phyloP scores from a whole-genome alignment of 2,888 invertebrate species.

The Thumatha senex region DNA sequence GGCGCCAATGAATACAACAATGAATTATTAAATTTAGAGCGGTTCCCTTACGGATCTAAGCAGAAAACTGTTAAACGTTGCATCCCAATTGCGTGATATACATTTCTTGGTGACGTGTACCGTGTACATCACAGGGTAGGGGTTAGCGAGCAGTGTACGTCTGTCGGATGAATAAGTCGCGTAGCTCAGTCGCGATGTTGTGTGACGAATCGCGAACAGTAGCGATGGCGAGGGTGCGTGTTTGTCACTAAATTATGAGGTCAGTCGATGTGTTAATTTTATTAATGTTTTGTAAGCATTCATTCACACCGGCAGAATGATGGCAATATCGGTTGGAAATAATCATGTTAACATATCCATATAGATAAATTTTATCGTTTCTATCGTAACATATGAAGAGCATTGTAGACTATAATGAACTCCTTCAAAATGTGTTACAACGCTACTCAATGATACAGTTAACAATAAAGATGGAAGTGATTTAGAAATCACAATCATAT shows the following conservation, averaged over 20 bases:
- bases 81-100: conserved; percentile 26
- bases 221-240: conserved; percentile 31
- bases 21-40: conserved; percentile 79
- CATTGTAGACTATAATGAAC: not conserved
- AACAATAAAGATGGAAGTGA: no score
- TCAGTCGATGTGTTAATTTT: conserved; percentile 45
- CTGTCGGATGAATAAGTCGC: conserved; percentile 1
- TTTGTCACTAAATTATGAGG: conserved; percentile 43
- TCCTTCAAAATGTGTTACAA: no score
- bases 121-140: not conserved
- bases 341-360: conserved; percentile 6
- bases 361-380: not conserved
- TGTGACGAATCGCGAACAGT: conserved; percentile 36
- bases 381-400: not conserved
- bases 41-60: conserved; percentile 35
- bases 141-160: conserved; percentile 13
- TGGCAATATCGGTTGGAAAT: conserved; percentile 19
- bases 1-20: conserved; percentile 78
- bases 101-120: conserved; percentile 24
- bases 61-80: conserved; percentile 20
- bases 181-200: conserved; percentile 25
- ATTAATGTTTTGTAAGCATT: conserved; percentile 35
- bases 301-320: conserved; percentile 24
- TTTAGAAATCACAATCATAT: no score
- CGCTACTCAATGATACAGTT: no score